Conservation (phyloP, 2,888 invertebrate species). For the Pseudococcus viburni region DNA sequence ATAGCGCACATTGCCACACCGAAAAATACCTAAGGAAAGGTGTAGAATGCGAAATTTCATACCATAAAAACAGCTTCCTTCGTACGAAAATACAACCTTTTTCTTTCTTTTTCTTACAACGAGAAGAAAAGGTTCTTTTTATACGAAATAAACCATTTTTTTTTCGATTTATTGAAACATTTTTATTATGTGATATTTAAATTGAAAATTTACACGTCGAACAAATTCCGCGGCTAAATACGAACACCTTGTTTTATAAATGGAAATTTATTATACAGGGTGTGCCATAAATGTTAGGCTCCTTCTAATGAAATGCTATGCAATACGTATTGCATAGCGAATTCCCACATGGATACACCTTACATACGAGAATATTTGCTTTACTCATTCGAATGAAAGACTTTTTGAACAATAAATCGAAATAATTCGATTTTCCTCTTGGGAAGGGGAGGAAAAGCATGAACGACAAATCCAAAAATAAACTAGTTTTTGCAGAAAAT, state of each 20-base stretch:
- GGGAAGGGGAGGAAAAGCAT: too few relatives aligned
- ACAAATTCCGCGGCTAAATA: constrained; percentile 26
- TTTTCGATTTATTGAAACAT: constrained; percentile 41
- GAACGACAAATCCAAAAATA: too few relatives aligned
- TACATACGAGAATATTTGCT: too few relatives aligned
- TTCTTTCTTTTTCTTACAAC: neutral
- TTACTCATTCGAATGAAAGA: too few relatives aligned
- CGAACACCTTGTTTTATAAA: neutral
- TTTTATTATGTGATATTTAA: constrained; percentile 45
- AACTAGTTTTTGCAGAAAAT: too few relatives aligned
- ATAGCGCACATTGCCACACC: constrained; percentile 15
- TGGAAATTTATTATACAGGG: neutral
- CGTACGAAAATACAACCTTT: constrained; percentile 32
- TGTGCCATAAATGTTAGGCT: neutral
- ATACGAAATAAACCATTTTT: constrained; percentile 34
- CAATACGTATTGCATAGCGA: neutral
- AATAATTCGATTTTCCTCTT: too few relatives aligned
- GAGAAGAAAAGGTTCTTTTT: constrained; percentile 46
- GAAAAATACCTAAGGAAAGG: constrained; percentile 32
- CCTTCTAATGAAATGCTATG: neutral
- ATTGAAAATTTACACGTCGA: constrained; percentile 41
- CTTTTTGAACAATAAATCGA: too few relatives aligned
- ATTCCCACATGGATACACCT: too few relatives aligned
- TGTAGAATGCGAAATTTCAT: constrained; percentile 35
- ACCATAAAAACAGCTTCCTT: constrained; percentile 27